Evolutionary conservation across 2,888 invertebrate species (phyloP).

Genomic region (Synergus gifuensis): DNA sequence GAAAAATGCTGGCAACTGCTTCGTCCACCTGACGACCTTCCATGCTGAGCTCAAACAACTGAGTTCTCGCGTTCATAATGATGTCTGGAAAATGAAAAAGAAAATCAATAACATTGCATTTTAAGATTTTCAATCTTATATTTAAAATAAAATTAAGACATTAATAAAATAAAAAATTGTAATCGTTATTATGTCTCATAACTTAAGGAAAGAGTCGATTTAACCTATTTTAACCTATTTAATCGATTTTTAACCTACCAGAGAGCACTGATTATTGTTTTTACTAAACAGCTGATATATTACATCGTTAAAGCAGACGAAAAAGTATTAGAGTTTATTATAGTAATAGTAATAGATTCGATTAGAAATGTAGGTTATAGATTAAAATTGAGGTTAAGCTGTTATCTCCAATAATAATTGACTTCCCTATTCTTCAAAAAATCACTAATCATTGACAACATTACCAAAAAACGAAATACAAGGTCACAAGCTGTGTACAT

Average conservation of each 20-base stretch:
- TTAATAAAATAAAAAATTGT: too few relatives aligned
- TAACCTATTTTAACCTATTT: too few relatives aligned
- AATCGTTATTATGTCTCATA: neutral
- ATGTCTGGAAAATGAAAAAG: slow-evolving; percentile 54
- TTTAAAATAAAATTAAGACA: neutral
- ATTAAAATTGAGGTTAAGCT: neutral
- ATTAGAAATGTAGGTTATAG: neutral
- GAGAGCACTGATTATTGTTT: neutral
- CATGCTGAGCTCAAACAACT: slow-evolving; percentile 89
- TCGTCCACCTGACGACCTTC: slow-evolving; percentile 96
- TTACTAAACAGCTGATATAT: neutral
- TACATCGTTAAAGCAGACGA: neutral
- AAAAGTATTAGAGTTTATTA: neutral
- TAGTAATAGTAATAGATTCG: neutral
- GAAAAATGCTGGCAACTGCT: slow-evolving; percentile 93
- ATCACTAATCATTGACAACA: slow-evolving; percentile 43
- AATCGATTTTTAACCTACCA: neutral
- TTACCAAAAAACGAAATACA: neutral
- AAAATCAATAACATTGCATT: neutral
- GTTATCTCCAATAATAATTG: slow-evolving; percentile 44
- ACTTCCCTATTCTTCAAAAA: slow-evolving; percentile 14
- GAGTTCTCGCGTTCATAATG: slow-evolving; percentile 88
- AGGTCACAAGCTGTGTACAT: neutral
- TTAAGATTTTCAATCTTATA: neutral
- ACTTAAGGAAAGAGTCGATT: neutral